Conservation (phyloP, 2,797 vertebrate species). For the Notolabrus celidotus region DNA sequence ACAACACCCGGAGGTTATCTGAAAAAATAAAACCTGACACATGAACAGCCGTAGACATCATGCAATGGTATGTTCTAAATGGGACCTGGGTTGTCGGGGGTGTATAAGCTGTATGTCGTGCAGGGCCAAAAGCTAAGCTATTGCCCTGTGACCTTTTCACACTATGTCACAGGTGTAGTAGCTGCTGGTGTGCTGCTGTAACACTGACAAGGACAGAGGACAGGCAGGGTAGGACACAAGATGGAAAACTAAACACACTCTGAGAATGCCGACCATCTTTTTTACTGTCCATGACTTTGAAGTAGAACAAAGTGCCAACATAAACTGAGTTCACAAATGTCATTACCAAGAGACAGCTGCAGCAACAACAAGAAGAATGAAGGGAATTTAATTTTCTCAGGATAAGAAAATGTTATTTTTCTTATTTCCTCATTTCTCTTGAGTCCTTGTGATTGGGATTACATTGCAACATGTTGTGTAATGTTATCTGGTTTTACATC, state of each 20-base stretch:
- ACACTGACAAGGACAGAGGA: slow-evolving; percentile 47
- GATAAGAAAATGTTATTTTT: no score
- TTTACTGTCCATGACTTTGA: neutral
- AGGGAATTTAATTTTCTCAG: no score
- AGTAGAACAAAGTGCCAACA: slow-evolving; percentile 2
- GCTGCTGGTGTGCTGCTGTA: slow-evolving; percentile 35
- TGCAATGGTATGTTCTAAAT: slow-evolving; percentile 56
- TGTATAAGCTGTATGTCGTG: slow-evolving; percentile 43
- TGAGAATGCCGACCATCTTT: neutral
- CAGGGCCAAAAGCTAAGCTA: slow-evolving; percentile 35
- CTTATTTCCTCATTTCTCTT: neutral
- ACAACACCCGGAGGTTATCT: slow-evolving; percentile 35
- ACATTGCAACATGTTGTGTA: slow-evolving; percentile 1
- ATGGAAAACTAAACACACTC: neutral
- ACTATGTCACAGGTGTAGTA: slow-evolving; percentile 52
- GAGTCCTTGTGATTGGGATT: neutral
- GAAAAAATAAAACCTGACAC: slow-evolving; percentile 10
- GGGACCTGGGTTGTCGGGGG: slow-evolving; percentile 20
- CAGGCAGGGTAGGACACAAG: slow-evolving; percentile 22
- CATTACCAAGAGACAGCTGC: neutral
- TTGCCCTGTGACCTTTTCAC: slow-evolving; percentile 49
- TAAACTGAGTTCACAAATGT: neutral
- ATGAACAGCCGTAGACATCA: slow-evolving; percentile 34
- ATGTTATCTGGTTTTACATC: slow-evolving; percentile 23
- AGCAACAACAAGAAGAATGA: neutral